Conservation (phyloP, 2,888 invertebrate species). For the Hipparchia sbordonii region DNA sequence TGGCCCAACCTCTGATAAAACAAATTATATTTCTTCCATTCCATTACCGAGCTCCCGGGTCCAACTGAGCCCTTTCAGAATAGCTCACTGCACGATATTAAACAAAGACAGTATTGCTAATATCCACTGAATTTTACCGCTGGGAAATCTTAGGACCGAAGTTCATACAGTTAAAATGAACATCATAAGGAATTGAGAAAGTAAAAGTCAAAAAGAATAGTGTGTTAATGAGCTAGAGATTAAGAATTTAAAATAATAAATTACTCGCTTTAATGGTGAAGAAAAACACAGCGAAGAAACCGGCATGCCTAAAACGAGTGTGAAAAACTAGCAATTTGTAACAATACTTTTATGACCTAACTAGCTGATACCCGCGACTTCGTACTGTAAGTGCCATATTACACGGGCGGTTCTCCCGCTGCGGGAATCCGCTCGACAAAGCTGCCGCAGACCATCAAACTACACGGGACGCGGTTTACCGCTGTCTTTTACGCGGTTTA, state of each 20-base stretch:
- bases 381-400: too few relatives aligned
- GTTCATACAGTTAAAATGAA: slow-evolving; percentile 14
- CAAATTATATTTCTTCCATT: slow-evolving; percentile 31
- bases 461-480: too few relatives aligned
- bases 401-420: too few relatives aligned
- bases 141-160: slow-evolving; percentile 20
- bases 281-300: too few relatives aligned
- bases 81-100: slow-evolving; percentile 24
- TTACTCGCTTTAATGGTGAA: too few relatives aligned
- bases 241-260: background rate
- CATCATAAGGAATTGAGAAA: background rate
- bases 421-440: too few relatives aligned
- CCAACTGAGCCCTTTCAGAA: slow-evolving; percentile 27
- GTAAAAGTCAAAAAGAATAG: background rate
- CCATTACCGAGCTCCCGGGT: slow-evolving; percentile 23
- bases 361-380: too few relatives aligned
- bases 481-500: too few relatives aligned
- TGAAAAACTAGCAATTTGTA: too few relatives aligned
- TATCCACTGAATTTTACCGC: slow-evolving; percentile 6
- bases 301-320: too few relatives aligned
- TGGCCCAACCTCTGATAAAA: slow-evolving; percentile 25
- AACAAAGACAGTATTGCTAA: slow-evolving; percentile 22
- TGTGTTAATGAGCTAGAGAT: background rate
- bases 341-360: too few relatives aligned
- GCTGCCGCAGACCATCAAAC: too few relatives aligned